Evolutionary conservation across 2,888 invertebrate genomes (phyloP), one percentile per base, ranked within the genome.

Genomic region (Hemithea aestivaria): DNA sequence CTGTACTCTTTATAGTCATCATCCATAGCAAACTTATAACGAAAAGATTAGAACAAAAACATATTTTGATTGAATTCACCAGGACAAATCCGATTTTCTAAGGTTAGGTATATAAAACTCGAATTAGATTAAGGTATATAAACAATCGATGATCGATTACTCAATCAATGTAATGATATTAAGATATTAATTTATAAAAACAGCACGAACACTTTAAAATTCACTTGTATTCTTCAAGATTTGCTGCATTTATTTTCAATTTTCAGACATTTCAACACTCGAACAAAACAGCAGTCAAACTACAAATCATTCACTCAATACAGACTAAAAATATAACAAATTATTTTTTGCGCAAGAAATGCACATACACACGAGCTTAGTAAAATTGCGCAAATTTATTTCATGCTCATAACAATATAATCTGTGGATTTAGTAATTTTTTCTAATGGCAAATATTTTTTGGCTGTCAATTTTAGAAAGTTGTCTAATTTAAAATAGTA

Each of bases 1-100:
- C 80, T 88, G 57, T 82, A 88, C 55, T 89, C 88, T 71, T 84
- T 89, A 66, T 63, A 87, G 61, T 84, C 87, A 85, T 84, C 85
- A 84, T 85, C 87, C 88, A 88, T 88, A 82, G 58, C 84, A 82
- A 71, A 69, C 62, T 66, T 62, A 66, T 63, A 62, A 59, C 56
- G 53, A 55, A 51, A 58, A 52, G 59, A 60, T 63, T 60, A 64
- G 45, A 61, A 63, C 53, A 65, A 62, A 54, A 63, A 58, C 68
- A 71, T 68, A 41, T 34, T 43, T 38, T 35, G 45, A 42, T 43
- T 41, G 41, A 52, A 35, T 41, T 40, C 35, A 35, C 45, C 40
- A 40, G 40, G 35, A 43, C 35, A 46, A 48, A 47, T 45, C 41
- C 35, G 41, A 40, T 36, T 43, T 35, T 47, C 24, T 23, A 46